phyloP scores from a whole-genome alignment of 2,888 invertebrate species.

The Congeria kusceri region DNA sequence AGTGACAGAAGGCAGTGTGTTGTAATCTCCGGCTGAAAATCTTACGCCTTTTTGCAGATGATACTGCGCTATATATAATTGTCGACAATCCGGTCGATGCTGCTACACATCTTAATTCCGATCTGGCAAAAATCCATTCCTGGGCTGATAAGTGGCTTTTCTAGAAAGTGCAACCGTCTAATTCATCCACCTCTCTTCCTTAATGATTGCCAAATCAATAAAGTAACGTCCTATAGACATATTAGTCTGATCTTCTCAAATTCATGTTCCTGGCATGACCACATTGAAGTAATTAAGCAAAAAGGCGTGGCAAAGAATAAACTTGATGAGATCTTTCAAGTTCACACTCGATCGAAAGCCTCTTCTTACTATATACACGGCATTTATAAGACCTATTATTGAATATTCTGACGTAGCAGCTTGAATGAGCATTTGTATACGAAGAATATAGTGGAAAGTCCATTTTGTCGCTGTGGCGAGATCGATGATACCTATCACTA shows the following conservation, averaged over 20 bases:
- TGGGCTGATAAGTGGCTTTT: constrained; percentile 16
- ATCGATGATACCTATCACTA: too few relatives aligned
- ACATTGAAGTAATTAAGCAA: too few relatives aligned
- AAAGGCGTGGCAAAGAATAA: too few relatives aligned
- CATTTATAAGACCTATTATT: constrained; percentile 34
- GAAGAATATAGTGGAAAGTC: too few relatives aligned
- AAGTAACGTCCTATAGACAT: constrained; percentile 18
- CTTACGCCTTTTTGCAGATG: constrained; percentile 18
- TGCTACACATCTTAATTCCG: not conserved
- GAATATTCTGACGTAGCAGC: constrained; percentile 28
- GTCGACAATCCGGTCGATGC: constrained; percentile 21
- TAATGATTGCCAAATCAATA: constrained; percentile 4
- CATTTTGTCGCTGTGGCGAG: too few relatives aligned
- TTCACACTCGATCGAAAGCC: too few relatives aligned
- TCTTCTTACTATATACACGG: too few relatives aligned
- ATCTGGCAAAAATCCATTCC: constrained; percentile 1
- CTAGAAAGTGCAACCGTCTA: constrained; percentile 8
- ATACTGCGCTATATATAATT: constrained; percentile 8
- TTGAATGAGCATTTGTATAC: too few relatives aligned
- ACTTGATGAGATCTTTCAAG: too few relatives aligned
- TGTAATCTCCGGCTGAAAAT: not conserved
- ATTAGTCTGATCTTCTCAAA: constrained; percentile 28
- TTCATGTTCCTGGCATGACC: too few relatives aligned
- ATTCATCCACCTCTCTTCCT: constrained; percentile 12
- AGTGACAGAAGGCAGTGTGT: not conserved